Base-by-base conservation (phyloP, 2,797 vertebrate genomes). In the Oreortyx pictus region DNA sequence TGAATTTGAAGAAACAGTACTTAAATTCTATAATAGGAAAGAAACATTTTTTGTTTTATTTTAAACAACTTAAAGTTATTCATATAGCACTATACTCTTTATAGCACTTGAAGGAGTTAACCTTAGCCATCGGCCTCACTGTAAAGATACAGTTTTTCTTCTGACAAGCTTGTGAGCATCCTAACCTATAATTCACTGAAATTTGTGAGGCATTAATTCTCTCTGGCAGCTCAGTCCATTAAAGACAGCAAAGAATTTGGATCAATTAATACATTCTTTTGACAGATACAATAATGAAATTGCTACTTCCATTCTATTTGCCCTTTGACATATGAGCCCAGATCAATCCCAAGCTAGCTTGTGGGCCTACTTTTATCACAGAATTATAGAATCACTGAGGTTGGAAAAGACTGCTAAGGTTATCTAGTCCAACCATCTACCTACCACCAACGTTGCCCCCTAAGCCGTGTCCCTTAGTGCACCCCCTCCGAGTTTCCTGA, bases 191-290 rank as follows among this genome's bases (percentile, higher is more conserved):
- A 96, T 96, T 96, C 95, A 96, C 82, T 85, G 71, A 96, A 95
- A 96, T 93, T 82, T 95, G 92, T 80, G 93, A 97, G 94, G 90
- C 96, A 97, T 97, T 96, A 95, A 97, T 52, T 97, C 95, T 96
- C 95, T 94, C 89, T 96, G 97, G 96, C 97, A 97, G 92, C 96
- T 97, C 94, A 96, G 95, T 97, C 96, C 94, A 96, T 96, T 97
- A 96, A 96, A 93, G 91, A 91, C 39, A 79, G 92, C 79, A 88
- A 89, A 91, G 89, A 93, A 93, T 92, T 90, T 91, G 80, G 86
- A 96, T 96, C 94, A 96, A 96, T 96, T 96, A 94, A 95, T 95
- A 93, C 89, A 73, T 94, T 93, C 31, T 86, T 94, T 79, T 95
- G 92, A 96, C 94, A 96, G 89, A 92, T 0, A 1, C 56, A 60